Evolutionary conservation across 2,888 invertebrate genomes (phyloP), one percentile per base, ranked within the genome.

Genomic region (Lymantria monacha): DNA sequence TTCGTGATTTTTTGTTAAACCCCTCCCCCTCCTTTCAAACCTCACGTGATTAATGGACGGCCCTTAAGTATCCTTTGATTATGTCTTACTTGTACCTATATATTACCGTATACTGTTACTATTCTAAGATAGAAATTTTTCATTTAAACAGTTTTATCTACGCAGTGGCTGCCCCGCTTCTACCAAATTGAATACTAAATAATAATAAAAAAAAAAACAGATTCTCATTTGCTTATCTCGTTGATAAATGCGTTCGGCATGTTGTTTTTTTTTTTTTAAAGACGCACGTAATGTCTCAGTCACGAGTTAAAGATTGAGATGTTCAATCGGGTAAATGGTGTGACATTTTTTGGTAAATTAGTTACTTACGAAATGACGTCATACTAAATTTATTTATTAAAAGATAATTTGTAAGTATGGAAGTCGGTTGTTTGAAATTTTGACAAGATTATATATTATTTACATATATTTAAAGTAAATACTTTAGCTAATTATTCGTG

Each of bases 271-370:
- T 42, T 43, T 30, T 14, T 45, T 22, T 12, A 30, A 36, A 48
- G 9, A 30, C 8, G n/a, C 11, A 22, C 31, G 42, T 49, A 53
- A 53, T 49, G 46, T 43, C 15, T 41, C 38, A 8, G 53, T 53
- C 53, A 53, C 46, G 53, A 53, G 5, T 48, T 12, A 1, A 1
- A 53, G 46, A 53, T 49, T 53, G 46, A 53, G 40, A 46, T 53
- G 48, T 33, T 9, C 7, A 14, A 45, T 45, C 40, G 10, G n/a
- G 44, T 36, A 33, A 42, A 38, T 12, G 44, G 42, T 44, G 49
- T 45, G 49, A 49, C 48, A 48, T 40, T 40, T 33, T 53, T 46
- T 48, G 37, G 15, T 42, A 43, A 38, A 48, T 51, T 41, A 36
- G 11, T 45, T 48, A 22, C 14, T 14, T 41, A 14, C 30, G 13